Base-by-base conservation (phyloP, 2,888 invertebrate species). In the Tortricodes alternella region DNA sequence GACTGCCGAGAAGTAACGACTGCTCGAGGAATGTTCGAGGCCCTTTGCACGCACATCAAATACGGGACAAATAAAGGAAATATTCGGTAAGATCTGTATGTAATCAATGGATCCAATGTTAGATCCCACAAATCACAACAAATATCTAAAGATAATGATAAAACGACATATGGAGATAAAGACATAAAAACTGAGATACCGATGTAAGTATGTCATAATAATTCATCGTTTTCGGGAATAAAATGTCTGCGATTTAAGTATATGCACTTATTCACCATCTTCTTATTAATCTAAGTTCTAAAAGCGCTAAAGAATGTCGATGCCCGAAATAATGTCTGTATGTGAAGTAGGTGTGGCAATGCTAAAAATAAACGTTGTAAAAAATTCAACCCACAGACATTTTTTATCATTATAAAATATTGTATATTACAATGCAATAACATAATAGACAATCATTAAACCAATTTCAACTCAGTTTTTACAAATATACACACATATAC, bases 11-110 rank as follows among this genome's bases (percentile, higher is more conserved):
- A 96, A 80, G 97, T 98, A 46, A 97, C 96, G 23, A 98, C 98
- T 3, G 97, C 98, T 1, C 95, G 96, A 67, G 98, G 97, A 59
- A 98, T 98, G 98, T 99, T 98, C 75, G 98, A 98, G 78, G 97
- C 98, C 0, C 92, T 98, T 58, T 98, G 98, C 87, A 97, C 97
- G 88, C 98, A 98, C 85, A 97, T 99, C 71, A 98, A 98, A 86
- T 98, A 98, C 86, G 95, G 95, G 66, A 98, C 98, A 18, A 98
- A 99, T 85, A 97, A 97, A 90, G 98, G 98, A 72, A 98, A 98
- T 84, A 95, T 98, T 66, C 94, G 98, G 98, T 98, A 67, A 68
- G 53, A 37, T 52, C 21, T n/a, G n/a, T n/a, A n/a, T 44, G 37
- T 41, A 56, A 49, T 50, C 50, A 38, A 38, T 38, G 41, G 19